Percentiles rank a stretch among this genome's conserved stretches.
These are phyloP conservation scores for Gulo gulo DNA, from an alignment of 2,113 vertebrate species.

Conservation along the genomic window DNA sequence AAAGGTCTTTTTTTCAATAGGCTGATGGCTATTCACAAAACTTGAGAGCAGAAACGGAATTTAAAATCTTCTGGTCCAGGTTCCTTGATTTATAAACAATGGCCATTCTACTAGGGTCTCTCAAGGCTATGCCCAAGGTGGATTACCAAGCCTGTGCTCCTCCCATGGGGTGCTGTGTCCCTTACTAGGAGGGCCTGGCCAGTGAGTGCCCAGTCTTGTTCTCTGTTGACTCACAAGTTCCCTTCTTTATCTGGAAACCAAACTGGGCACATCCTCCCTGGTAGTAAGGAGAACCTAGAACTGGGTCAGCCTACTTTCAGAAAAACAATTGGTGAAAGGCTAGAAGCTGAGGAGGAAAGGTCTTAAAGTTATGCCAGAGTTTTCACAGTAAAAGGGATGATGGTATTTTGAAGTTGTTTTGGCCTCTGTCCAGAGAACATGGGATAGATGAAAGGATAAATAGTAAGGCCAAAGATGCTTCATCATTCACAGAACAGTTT, in stretches of 20 bases:
- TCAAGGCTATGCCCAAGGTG: not conserved
- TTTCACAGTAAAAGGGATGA: not conserved
- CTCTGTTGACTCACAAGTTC: not conserved
- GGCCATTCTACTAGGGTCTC: not conserved
- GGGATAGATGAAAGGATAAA: not conserved
- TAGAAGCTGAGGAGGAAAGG: not conserved
- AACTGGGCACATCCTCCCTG: not conserved
- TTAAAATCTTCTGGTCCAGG: not conserved
- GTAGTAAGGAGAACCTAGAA: not conserved
- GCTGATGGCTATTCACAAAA: not conserved
- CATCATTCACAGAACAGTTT: not conserved
- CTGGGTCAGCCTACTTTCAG: constrained; percentile 24
- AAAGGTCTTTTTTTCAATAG: not conserved
- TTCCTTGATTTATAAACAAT: not conserved
- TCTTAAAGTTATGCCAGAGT: not conserved
- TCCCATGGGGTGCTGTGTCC: accelerated
- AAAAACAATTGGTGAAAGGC: not conserved
- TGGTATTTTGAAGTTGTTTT: not conserved
- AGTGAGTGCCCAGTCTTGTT: not conserved
- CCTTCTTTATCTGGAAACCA: not conserved
- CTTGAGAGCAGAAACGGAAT: not conserved
- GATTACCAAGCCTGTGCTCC: not conserved
- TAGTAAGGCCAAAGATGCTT: not conserved
- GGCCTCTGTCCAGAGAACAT: not conserved
- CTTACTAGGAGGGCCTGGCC: not conserved